A percentile compares a stretch with the other conserved stretches of the same genome.
These are phyloP conservation scores for Anabacerthia variegaticeps DNA, from an alignment of 2,797 vertebrate species.

Conservation along the genomic window DNA sequence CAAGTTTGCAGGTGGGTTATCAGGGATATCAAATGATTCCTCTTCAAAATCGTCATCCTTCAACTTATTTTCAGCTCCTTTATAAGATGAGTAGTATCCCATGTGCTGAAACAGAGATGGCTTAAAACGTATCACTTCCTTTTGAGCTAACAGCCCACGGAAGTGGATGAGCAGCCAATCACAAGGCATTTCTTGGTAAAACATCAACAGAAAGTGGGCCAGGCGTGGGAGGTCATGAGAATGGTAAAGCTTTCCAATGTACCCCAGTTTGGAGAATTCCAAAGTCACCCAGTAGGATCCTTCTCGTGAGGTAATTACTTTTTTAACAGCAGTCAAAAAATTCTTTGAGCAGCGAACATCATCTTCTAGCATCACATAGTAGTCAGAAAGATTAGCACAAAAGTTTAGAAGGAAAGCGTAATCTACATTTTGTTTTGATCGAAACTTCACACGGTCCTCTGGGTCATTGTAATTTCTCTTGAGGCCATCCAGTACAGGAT, in stretches of 20 bases:
- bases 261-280: slow-evolving; percentile 98
- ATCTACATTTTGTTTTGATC: slow-evolving; percentile 98
- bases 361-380: slow-evolving; percentile 98
- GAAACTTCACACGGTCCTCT: slow-evolving; percentile 92
- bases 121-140: slow-evolving; percentile 96
- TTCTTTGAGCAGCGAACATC: slow-evolving; percentile 95
- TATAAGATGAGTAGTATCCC: slow-evolving; percentile 98
- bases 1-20: slow-evolving; percentile 92
- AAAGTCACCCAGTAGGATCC: slow-evolving; percentile 98
- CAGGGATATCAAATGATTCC: slow-evolving; percentile 93
- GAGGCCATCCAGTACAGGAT: slow-evolving; percentile 91
- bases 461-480: slow-evolving; percentile 99
- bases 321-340: slow-evolving; percentile 94
- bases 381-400: slow-evolving; percentile 95
- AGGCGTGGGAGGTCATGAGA: slow-evolving; percentile 92
- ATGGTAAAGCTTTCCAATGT: slow-evolving; percentile 98
- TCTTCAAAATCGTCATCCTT: slow-evolving; percentile 98
- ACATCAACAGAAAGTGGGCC: slow-evolving; percentile 97
- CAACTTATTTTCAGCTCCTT: slow-evolving; percentile 95
- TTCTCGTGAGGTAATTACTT: slow-evolving; percentile 93
- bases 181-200: slow-evolving; percentile 99
- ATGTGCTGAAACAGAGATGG: slow-evolving; percentile 98
- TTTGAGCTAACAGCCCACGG: slow-evolving; percentile 91
- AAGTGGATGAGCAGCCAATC: slow-evolving; percentile 98
- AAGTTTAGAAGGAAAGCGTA: slow-evolving; percentile 97